phyloP scores from a whole-genome alignment of 2,113 vertebrate species.

The Rhea americana region DNA sequence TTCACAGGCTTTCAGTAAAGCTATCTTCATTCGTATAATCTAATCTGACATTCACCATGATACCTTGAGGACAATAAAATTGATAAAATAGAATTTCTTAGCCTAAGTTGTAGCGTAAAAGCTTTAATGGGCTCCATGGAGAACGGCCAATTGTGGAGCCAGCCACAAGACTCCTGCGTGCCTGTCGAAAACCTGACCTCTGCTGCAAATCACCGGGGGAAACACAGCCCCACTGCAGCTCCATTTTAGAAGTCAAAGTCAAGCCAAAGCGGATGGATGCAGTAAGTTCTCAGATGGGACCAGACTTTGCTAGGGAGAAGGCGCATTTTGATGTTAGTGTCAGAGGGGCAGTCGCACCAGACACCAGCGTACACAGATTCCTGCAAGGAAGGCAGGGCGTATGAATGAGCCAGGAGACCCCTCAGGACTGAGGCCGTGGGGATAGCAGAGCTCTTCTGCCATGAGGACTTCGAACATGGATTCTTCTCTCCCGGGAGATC shows the following conservation, averaged over 20 bases:
- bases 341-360: not conserved
- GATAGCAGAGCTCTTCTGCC: not conserved
- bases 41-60: not conserved
- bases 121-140: constrained; percentile 45
- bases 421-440: not conserved
- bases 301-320: not conserved
- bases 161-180: not conserved
- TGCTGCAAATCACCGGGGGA: not conserved
- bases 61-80: constrained; percentile 10
- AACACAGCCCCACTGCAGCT: not conserved
- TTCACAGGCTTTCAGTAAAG: constrained; percentile 13
- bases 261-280: not conserved
- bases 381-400: not conserved
- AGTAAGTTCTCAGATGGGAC: not conserved
- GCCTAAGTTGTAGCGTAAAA: not conserved
- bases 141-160: not conserved
- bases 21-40: constrained; percentile 20
- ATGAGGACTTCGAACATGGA: not conserved
- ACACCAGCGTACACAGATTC: not conserved
- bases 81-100: constrained; percentile 36
- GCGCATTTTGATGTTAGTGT: not conserved
- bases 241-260: not conserved
- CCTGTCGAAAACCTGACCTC: not conserved
- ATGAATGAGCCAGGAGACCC: not conserved
- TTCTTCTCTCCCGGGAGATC: not conserved